Percentiles rank a stretch among this genome's conserved stretches.
These are phyloP conservation scores for Misgurnus anguillicaudatus DNA, from an alignment of 2,113 vertebrate species.

Conservation along the genomic window DNA sequence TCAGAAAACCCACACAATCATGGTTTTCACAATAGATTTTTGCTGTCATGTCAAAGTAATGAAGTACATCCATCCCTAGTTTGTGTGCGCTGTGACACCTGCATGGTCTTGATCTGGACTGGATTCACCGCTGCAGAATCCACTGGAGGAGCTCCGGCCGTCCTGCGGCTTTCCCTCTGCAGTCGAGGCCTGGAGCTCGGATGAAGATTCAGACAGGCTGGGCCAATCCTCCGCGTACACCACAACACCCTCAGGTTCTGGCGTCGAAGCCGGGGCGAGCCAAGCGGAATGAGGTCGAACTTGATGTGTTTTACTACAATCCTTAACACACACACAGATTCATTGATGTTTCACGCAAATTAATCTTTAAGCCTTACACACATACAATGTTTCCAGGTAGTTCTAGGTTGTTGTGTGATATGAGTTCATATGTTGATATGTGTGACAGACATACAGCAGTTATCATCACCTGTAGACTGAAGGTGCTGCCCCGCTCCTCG, in stretches of 20 bases:
- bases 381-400: too few relatives aligned
- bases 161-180: slow-evolving; percentile 72
- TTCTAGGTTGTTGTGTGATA: too few relatives aligned
- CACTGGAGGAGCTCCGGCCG: slow-evolving; percentile 88
- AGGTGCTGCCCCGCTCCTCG: slow-evolving; percentile 53
- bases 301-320: slow-evolving; percentile 50
- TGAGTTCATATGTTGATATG: too few relatives aligned
- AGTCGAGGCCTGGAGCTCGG: not conserved
- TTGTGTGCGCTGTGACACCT: slow-evolving; percentile 68
- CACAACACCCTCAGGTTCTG: slow-evolving; percentile 75
- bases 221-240: slow-evolving; percentile 79
- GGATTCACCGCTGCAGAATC: slow-evolving; percentile 85
- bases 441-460: too few relatives aligned
- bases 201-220: slow-evolving; percentile 65
- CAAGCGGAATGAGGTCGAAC: slow-evolving; percentile 54
- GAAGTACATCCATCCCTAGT: too few relatives aligned
- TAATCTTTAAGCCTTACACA: too few relatives aligned
- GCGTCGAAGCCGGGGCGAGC: slow-evolving; percentile 69
- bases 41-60: too few relatives aligned
- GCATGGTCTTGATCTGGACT: slow-evolving; percentile 82
- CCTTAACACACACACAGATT: not conserved
- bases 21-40: too few relatives aligned
- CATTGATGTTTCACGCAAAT: too few relatives aligned
- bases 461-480: slow-evolving; percentile 51
- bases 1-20: too few relatives aligned